Conservation (phyloP, 2,888 invertebrate genomes). For the Nebria salina region DNA sequence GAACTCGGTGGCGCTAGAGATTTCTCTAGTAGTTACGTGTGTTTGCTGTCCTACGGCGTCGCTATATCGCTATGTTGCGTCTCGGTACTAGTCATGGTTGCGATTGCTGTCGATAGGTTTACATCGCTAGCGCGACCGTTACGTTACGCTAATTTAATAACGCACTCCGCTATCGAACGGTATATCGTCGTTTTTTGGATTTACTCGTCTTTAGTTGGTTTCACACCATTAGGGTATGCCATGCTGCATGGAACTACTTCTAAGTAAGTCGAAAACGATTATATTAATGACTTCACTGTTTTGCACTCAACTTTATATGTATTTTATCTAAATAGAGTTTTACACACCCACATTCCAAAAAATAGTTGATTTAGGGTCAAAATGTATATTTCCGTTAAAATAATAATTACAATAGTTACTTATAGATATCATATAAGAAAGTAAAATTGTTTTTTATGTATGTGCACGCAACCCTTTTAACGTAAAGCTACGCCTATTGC, state of each 20-base stretch:
- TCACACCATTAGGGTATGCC: conserved; percentile 66
- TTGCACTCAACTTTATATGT: too few relatives aligned
- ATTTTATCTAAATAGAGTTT: too few relatives aligned
- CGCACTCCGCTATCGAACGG: conserved; percentile 68
- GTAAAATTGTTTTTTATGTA: too few relatives aligned
- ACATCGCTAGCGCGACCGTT: conserved; percentile 71
- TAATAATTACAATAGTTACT: too few relatives aligned
- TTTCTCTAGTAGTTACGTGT: conserved; percentile 62
- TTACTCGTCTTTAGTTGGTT: conserved; percentile 67
- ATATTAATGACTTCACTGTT: too few relatives aligned
- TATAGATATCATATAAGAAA: too few relatives aligned
- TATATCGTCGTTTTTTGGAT: conserved; percentile 70
- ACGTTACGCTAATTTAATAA: conserved; percentile 71
- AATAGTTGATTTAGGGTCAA: too few relatives aligned
- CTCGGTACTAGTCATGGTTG: conserved; percentile 69
- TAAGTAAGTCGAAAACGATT: conserved; percentile 50
- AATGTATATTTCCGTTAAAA: too few relatives aligned
- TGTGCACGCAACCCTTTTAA: too few relatives aligned
- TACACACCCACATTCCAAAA: too few relatives aligned
- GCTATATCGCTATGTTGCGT: conserved; percentile 69
- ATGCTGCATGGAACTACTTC: conserved; percentile 57
- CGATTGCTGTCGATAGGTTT: conserved; percentile 71
- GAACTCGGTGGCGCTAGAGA: conserved; percentile 65
- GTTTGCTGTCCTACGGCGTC: conserved; percentile 69
- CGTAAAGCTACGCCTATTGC: too few relatives aligned